Evolutionary conservation across 2,113 vertebrate species (phyloP).

Genomic region (Neopipo cinnamomea): DNA sequence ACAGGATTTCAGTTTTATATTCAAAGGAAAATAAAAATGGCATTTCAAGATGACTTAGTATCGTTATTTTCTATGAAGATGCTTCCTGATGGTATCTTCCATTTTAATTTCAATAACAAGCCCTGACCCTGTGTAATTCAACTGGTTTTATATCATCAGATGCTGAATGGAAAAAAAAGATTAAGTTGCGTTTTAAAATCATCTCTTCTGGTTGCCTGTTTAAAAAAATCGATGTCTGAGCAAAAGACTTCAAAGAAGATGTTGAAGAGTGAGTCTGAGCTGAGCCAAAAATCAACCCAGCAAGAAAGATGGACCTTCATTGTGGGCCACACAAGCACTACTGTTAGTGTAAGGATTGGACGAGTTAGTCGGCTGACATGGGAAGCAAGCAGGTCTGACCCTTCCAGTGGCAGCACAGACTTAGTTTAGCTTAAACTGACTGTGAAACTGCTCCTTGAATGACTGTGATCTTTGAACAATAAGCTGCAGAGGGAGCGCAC

Average conservation of each 20-base stretch:
- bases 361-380: neutral
- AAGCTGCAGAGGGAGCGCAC: neutral
- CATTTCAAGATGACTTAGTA: neutral
- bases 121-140: neutral
- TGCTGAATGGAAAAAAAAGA: neutral
- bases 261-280: neutral
- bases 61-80: neutral
- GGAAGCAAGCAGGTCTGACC: neutral
- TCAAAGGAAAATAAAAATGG: neutral
- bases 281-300: neutral
- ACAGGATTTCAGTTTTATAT: neutral
- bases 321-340: neutral
- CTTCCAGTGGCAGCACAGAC: neutral
- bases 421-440: neutral
- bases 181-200: neutral
- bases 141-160: neutral
- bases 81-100: neutral
- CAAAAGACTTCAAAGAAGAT: neutral
- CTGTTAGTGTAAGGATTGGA: neutral
- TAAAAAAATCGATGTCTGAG: neutral
- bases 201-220: neutral
- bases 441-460: neutral
- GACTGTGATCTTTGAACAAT: neutral
- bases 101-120: neutral
- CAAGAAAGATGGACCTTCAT: neutral